Conservation (phyloP, 1,140 invertebrate species). For the Chironomus tepperi region DNA sequence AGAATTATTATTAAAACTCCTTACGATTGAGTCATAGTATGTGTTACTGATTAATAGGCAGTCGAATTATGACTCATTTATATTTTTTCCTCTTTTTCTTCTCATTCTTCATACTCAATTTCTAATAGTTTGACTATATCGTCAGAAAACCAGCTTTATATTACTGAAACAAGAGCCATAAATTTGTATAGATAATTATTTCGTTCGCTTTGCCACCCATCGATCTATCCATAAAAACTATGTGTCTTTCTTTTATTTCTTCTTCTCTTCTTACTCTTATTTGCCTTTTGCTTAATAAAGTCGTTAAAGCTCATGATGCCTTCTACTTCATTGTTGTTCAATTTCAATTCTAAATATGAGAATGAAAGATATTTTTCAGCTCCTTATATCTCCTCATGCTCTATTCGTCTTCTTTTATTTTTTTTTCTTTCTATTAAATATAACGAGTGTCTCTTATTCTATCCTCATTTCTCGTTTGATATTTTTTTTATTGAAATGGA, state of each 20-base stretch:
- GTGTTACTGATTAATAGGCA: conserved; percentile 12
- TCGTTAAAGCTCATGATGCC: conserved; percentile 6
- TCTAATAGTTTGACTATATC: not conserved
- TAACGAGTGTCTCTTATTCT: not conserved
- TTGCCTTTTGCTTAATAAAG: conserved; percentile 7
- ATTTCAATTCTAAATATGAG: not conserved
- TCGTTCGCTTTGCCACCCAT: conserved; percentile 11
- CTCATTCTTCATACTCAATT: not conserved
- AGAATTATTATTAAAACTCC: not conserved
- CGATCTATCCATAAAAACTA: conserved; percentile 6
- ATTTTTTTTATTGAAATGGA: not conserved
- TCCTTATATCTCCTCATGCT: not conserved
- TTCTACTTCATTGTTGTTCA: conserved; percentile 6
- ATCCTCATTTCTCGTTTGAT: not conserved
- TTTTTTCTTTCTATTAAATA: not conserved
- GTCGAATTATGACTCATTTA: not conserved
- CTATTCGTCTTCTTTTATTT: conserved; percentile 2
- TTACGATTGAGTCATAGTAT: not conserved
- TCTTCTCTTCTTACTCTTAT: not conserved
- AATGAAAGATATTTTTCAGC: not conserved
- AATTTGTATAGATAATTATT: conserved; percentile 15
- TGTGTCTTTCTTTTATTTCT: conserved; percentile 6
- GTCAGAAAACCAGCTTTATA: not conserved
- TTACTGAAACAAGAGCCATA: conserved; percentile 1
- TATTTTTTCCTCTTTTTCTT: not conserved